Conservation (phyloP, 64 coral and sea anemone genomes). For the Pachyseris speciosa region DNA sequence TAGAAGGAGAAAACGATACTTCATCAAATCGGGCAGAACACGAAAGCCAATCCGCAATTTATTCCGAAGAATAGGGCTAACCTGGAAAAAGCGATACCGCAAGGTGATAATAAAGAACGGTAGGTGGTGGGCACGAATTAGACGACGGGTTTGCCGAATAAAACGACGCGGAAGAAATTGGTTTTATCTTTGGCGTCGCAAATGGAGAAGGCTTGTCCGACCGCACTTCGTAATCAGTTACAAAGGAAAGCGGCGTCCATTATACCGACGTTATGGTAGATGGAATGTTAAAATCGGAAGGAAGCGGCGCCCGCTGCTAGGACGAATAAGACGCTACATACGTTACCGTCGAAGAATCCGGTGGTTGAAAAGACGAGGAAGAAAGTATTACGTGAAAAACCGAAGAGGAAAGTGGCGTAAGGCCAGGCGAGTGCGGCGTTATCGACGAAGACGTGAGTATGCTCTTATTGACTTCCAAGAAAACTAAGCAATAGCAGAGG, state of each 20-base stretch:
- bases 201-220: background rate
- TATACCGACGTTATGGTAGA: background rate
- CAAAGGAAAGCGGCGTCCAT: background rate
- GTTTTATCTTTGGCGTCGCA: background rate
- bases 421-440: background rate
- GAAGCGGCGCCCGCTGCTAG: background rate
- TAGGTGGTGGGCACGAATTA: background rate
- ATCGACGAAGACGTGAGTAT: background rate
- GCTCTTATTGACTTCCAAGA: too few species aligned
- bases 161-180: background rate
- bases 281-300: background rate
- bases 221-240: background rate
- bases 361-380: background rate
- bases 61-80: background rate
- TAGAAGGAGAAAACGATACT: background rate
- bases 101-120: background rate
- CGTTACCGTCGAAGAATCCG: background rate
- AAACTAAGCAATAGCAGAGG: too few species aligned
- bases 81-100: too few species aligned
- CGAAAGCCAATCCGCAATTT: background rate
- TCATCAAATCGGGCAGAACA: background rate
- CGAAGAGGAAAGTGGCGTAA: background rate
- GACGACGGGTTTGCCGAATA: background rate
- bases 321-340: background rate
- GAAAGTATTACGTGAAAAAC: background rate